Conservation (phyloP, 1,140 invertebrate genomes). For the Acromyrmex echinatior region DNA sequence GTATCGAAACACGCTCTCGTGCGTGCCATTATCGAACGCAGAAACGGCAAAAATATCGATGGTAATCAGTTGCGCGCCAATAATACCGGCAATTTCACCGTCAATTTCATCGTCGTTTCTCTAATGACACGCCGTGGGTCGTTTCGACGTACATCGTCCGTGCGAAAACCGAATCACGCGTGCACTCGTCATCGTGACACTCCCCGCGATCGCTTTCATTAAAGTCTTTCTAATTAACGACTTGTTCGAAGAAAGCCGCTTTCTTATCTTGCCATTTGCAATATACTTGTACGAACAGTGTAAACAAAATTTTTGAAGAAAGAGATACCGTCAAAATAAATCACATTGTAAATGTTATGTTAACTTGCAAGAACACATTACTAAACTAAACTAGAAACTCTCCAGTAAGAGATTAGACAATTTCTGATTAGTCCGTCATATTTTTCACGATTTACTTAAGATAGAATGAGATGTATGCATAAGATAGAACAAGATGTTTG, state of each 20-base stretch:
- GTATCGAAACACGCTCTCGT: not conserved
- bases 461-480: no score
- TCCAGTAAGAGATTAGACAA: no score
- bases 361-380: no score
- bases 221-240: conserved; percentile 33
- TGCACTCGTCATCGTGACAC: not conserved
- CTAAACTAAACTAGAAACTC: no score
- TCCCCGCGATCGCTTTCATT: not conserved
- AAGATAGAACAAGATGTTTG: no score
- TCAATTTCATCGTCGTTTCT: conserved; percentile 27
- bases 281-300: no score
- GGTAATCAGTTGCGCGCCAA: not conserved
- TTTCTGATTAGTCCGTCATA: no score
- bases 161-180: not conserved
- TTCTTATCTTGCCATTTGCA: not conserved
- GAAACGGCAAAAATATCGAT: conserved; percentile 20
- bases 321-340: no score
- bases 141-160: not conserved
- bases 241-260: not conserved
- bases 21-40: conserved; percentile 26
- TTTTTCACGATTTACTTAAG: no score
- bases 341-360: no score
- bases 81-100: conserved; percentile 5
- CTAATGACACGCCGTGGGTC: conserved; percentile 9
- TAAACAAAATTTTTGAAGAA: no score